Conservation (phyloP, 1,140 invertebrate species). For the Copidosoma floridanum region DNA sequence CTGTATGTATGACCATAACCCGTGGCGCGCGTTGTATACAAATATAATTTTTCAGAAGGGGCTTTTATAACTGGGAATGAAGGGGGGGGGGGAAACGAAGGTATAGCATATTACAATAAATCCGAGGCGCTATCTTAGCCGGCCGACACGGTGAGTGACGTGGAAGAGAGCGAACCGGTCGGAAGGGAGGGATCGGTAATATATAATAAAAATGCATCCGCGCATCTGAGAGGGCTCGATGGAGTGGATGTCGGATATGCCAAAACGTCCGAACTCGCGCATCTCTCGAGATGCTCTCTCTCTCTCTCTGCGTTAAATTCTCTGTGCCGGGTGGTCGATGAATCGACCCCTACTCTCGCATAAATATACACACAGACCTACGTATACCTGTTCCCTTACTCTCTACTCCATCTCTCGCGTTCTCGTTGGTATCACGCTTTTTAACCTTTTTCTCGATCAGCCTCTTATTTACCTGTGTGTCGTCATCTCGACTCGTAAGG, state of each 20-base stretch:
- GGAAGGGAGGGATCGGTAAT: no score
- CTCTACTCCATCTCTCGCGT: constrained; percentile 4
- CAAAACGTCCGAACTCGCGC: constrained; percentile 57
- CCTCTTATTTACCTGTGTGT: no score
- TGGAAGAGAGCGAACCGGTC: constrained; percentile 54
- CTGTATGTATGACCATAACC: no score
- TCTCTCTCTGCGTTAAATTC: no score
- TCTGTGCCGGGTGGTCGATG: constrained; percentile 44
- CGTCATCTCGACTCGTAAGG: no score
- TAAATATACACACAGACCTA: no score
- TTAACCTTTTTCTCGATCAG: not conserved
- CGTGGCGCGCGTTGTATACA: no score
- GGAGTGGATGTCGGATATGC: constrained; percentile 59
- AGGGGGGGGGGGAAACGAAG: not conserved
- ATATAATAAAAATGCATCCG: constrained; percentile 59
- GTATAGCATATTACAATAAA: no score
- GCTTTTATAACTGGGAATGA: not conserved
- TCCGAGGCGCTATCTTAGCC: constrained; percentile 57
- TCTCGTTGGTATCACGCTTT: constrained; percentile 28
- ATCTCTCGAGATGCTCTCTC: no score
- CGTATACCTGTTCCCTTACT: no score
- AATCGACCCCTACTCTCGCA: no score
- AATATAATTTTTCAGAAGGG: no score
- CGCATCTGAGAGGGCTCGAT: constrained; percentile 59
- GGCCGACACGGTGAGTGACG: constrained; percentile 57